Evolutionary conservation across 2,888 invertebrate species (phyloP).

Genomic region (Nephrotoma flavescens): DNA sequence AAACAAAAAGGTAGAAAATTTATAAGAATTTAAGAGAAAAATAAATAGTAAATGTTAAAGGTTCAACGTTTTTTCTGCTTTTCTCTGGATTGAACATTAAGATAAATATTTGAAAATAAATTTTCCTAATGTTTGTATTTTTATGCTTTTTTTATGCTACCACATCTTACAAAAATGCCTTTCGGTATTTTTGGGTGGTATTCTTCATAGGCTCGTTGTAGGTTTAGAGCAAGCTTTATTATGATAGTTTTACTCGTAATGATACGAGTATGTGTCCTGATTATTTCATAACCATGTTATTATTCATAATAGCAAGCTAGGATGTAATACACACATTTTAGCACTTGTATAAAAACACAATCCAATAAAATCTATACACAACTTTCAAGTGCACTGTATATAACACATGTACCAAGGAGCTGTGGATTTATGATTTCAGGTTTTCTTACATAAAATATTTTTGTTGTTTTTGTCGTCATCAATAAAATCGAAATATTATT

Average conservation of each 20-base stretch:
- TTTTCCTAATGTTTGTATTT: not conserved
- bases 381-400: not conserved
- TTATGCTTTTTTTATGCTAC: not conserved
- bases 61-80: not conserved
- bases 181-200: not conserved
- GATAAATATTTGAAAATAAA: not conserved
- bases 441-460: not conserved
- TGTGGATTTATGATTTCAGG: not conserved
- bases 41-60: not conserved
- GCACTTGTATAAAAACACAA: not conserved
- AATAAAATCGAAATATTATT: not conserved
- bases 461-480: not conserved
- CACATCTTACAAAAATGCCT: not conserved
- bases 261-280: no score
- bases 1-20: not conserved
- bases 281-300: no score
- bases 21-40: not conserved
- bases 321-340: no score
- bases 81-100: not conserved
- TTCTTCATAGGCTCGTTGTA: not conserved
- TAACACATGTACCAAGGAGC: not conserved
- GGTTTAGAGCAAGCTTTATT: no score
- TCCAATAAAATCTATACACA: not conserved
- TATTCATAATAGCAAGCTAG: no score
- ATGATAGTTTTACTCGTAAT: no score